These are phyloP conservation scores for Acropternis orthonyx DNA, from an alignment of 2,797 vertebrate genomes.

Conservation along the genomic window DNA sequence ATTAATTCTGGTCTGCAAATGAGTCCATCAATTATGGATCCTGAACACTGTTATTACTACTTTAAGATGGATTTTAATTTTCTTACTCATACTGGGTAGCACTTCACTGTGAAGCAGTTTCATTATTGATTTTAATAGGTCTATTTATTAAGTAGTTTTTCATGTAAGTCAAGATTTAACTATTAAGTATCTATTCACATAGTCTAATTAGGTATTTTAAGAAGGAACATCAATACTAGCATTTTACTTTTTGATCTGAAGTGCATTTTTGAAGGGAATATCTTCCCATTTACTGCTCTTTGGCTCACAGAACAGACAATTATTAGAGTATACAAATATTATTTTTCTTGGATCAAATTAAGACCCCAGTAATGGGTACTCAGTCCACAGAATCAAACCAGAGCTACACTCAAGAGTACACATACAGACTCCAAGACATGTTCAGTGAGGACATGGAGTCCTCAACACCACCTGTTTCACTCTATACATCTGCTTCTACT, in stretches of 20 bases:
- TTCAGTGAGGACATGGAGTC: not conserved
- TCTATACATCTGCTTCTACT: not conserved
- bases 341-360: not conserved
- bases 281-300: not conserved
- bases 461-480: not conserved
- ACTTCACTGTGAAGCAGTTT: not conserved
- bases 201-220: not conserved
- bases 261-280: not conserved
- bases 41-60: not conserved
- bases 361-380: not conserved
- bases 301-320: not conserved
- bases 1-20: conserved; percentile 4
- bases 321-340: not conserved
- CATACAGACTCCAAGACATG: not conserved
- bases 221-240: not conserved
- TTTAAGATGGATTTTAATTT: conserved; percentile 15
- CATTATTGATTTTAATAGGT: conserved; percentile 14
- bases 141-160: conserved; percentile 10
- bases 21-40: conserved; percentile 2
- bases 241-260: not conserved
- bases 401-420: not conserved
- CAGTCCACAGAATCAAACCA: not conserved
- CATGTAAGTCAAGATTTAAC: not conserved
- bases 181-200: not conserved
- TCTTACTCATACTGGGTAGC: not conserved